Conservation (phyloP, 2,888 invertebrate genomes). For the Flexamia atlantica region DNA sequence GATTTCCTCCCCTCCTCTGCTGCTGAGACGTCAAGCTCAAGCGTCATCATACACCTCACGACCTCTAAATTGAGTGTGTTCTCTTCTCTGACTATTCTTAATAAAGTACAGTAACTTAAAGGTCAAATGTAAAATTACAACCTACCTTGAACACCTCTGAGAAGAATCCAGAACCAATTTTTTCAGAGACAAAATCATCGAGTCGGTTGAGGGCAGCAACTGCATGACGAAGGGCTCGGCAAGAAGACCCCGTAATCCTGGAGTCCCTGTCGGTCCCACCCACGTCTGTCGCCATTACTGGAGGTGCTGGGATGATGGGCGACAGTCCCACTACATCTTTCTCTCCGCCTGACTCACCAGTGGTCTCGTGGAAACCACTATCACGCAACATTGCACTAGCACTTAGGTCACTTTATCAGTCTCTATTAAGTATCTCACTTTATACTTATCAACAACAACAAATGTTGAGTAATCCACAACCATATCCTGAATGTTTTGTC, state of each 20-base stretch:
- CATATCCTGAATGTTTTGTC: conserved; percentile 32
- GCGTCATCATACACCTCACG: too few relatives aligned
- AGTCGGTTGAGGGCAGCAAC: conserved; percentile 94
- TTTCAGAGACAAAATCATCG: conserved; percentile 95
- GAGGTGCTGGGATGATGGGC: conserved; percentile 53
- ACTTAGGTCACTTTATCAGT: conserved; percentile 10
- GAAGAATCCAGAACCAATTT: conserved; percentile 97
- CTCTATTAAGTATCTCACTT: not conserved
- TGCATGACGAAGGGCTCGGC: conserved; percentile 93
- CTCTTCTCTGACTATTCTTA: too few relatives aligned
- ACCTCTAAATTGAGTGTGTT: too few relatives aligned
- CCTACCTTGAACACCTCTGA: conserved; percentile 98
- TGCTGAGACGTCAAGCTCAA: too few relatives aligned
- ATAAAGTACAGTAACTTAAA: too few relatives aligned
- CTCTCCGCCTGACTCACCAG: conserved; percentile 61
- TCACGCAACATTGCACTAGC: conserved; percentile 65
- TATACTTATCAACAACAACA: not conserved
- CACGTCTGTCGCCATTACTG: conserved; percentile 56
- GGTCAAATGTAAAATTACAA: too few relatives aligned
- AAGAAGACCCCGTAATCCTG: conserved; percentile 85
- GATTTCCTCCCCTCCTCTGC: too few relatives aligned
- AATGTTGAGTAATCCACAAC: not conserved
- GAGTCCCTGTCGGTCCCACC: conserved; percentile 66
- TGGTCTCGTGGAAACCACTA: conserved; percentile 68
- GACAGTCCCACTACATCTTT: conserved; percentile 39